Evolutionary conservation across 1,140 invertebrate species (phyloP).

Genomic region (Pygmarrhopalites habei): DNA sequence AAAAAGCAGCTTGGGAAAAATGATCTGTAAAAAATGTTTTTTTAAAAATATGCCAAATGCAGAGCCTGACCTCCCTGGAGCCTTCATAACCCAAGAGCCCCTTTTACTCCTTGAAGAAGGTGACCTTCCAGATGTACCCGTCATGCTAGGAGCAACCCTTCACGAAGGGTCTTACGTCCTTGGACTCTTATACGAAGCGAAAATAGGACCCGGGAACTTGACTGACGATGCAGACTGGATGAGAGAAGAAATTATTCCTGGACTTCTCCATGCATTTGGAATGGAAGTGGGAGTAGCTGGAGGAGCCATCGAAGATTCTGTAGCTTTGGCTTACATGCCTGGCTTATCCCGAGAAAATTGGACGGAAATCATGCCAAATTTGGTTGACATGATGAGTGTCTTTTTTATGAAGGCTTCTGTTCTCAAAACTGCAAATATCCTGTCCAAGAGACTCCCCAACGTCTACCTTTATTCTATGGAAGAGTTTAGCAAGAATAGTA

Average conservation of each 20-base stretch:
- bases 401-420: conserved; percentile 31
- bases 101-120: conserved; percentile 18
- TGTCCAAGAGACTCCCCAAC: neutral
- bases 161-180: conserved; percentile 30
- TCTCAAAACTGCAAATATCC: conserved; percentile 26
- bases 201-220: conserved; percentile 13
- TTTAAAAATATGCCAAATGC: no score
- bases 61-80: conserved; percentile 26
- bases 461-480: conserved; percentile 35
- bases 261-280: conserved; percentile 7
- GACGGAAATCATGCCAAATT: neutral
- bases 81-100: conserved; percentile 31
- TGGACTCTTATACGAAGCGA: conserved; percentile 7
- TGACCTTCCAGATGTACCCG: conserved; percentile 14
- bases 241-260: conserved; percentile 17
- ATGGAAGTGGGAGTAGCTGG: conserved; percentile 4
- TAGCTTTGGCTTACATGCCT: conserved; percentile 19
- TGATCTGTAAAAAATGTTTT: no score
- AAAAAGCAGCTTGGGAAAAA: no score
- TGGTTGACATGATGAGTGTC: conserved; percentile 27
- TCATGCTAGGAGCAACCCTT: conserved; percentile 26
- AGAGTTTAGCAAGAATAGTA: conserved; percentile 17
- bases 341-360: conserved; percentile 9
- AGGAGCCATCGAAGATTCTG: conserved; percentile 2
- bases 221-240: conserved; percentile 21